phyloP scores from a whole-genome alignment of 2,888 invertebrate genomes.

The Cephonodes hylas region DNA sequence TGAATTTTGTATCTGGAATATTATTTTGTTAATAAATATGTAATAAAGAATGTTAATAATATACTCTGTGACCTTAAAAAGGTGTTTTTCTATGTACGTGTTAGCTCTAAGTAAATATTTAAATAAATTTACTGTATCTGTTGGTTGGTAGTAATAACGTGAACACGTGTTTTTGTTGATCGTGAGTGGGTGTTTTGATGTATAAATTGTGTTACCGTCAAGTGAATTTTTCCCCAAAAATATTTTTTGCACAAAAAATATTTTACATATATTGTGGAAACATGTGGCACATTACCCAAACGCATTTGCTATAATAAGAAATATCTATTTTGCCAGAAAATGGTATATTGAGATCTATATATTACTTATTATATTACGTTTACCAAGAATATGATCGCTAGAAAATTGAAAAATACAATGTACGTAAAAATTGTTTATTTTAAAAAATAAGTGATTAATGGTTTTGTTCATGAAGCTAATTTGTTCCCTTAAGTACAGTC shows the following conservation, averaged over 20 bases:
- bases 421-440: not conserved
- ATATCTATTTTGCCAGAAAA: not conserved
- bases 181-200: not conserved
- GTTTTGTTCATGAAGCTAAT: not conserved
- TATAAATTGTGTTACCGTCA: conserved; percentile 1
- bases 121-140: not conserved
- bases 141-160: not conserved
- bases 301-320: not conserved
- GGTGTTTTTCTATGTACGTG: not conserved
- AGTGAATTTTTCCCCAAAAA: not conserved
- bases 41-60: too few relatives aligned
- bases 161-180: not conserved
- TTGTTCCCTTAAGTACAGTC: not conserved
- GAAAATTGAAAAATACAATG: not conserved
- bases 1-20: too few relatives aligned
- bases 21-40: too few relatives aligned
- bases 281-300: not conserved
- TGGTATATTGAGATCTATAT: not conserved
- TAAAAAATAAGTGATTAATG: not conserved
- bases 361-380: too few relatives aligned
- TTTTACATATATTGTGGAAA: not conserved
- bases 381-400: not conserved
- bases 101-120: not conserved
- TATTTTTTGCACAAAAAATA: not conserved
- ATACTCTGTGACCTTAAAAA: not conserved